Base-by-base conservation (phyloP, 1,140 invertebrate genomes). In the Drosophila pallidifrons region DNA sequence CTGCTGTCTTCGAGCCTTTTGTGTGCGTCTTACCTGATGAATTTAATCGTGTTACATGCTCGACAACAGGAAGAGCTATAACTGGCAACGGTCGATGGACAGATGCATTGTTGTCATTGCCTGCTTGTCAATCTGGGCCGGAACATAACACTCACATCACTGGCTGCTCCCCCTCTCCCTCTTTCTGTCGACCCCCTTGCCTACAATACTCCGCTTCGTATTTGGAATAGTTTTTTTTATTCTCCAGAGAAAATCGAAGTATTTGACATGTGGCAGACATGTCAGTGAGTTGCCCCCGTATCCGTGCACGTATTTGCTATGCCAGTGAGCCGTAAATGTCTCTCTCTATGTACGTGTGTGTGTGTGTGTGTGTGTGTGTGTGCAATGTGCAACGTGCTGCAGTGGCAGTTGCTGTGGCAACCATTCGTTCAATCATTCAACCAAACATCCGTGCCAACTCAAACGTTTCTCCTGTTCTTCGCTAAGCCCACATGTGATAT, bases 201-300 rank as follows among this genome's bases (percentile, higher is more conserved):
- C 47, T 28, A 5, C 32, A 15, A n/a, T 28, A 11, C 30, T 38
- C 47, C 28, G 35, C 11, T 20, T 15, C 25, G 10, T 13, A 10
- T 35, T 49, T 46, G 43, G 4, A 38, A 32, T 28, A 47, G n/a
- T 60, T 59, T 52, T 49, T 25, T 49, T 25, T 60, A 68, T 25
- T 38, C 60, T n/a, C 11, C 49, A 30, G 47, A 60, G 46, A 67
- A 67, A 86, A 87, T 88, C 82, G 80, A 88, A 87, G 68, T 59
- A 69, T 77, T 88, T 88, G 82, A 87, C 82, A 87, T 87, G 71
- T 57, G 73, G 65, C 79, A 55, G 75, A 67, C 76, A 77, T 88
- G 82, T 76, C 76, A 54, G 32, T 20, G 60, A 70, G 61, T 60
- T 79, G 45, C 13, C 25, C 30, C 38, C 25, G 25, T 78, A 15